Conservation (phyloP, 2,888 invertebrate species). For the Eristalinus aeneus region DNA sequence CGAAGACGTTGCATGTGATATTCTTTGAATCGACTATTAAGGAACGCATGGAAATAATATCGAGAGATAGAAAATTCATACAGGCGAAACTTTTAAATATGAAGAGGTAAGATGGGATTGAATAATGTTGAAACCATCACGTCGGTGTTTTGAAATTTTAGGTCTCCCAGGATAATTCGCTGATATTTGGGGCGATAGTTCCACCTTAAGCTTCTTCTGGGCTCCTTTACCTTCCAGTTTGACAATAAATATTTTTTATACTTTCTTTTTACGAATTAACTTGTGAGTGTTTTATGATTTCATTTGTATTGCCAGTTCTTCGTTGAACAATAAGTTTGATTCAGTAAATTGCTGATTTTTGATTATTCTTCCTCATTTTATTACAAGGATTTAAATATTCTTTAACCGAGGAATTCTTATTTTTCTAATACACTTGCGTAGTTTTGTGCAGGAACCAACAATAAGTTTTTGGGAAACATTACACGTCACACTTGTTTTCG, state of each 20-base stretch:
- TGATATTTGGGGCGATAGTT: not conserved
- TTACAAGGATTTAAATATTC: too few relatives aligned
- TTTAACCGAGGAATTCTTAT: too few relatives aligned
- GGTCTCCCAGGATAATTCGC: conserved; percentile 29
- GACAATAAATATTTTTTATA: not conserved
- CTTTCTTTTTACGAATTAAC: not conserved
- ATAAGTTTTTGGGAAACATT: too few relatives aligned
- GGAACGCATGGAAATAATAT: conserved; percentile 79
- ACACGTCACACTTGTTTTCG: too few relatives aligned
- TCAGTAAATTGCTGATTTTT: too few relatives aligned
- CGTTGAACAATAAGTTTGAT: too few relatives aligned
- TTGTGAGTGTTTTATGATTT: too few relatives aligned
- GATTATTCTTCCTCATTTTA: too few relatives aligned
- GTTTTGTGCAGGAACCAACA: too few relatives aligned
- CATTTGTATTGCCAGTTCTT: too few relatives aligned
- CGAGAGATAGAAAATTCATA: conserved; percentile 77
- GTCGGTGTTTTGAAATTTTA: not conserved
- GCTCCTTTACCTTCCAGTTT: not conserved
- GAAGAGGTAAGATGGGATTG: conserved; percentile 49
- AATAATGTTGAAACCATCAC: not conserved
- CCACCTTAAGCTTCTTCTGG: not conserved
- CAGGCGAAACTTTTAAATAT: conserved; percentile 74
- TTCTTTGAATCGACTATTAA: conserved; percentile 76
- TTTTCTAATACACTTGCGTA: too few relatives aligned
- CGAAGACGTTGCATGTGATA: conserved; percentile 75